Percentiles rank a stretch among this genome's conserved stretches.
These are phyloP conservation scores for Phrynosoma platyrhinos DNA, from an alignment of 2,113 vertebrate species.

Conservation along the genomic window DNA sequence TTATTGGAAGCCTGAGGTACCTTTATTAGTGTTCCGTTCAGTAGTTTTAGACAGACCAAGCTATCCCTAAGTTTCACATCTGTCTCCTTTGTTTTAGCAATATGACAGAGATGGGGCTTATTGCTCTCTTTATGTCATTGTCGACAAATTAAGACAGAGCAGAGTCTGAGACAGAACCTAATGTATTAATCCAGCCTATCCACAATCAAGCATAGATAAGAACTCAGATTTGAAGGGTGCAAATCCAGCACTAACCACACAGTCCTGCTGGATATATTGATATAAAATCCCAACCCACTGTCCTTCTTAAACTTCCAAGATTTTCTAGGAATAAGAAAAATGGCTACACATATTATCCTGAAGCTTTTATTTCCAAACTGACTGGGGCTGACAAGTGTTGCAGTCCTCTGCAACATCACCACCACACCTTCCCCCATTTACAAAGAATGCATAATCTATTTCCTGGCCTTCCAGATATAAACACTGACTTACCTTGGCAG, in stretches of 20 bases:
- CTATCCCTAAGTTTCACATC: background rate
- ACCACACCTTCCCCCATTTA: background rate
- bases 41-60: background rate
- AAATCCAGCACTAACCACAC: background rate
- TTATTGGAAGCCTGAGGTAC: background rate
- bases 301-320: background rate
- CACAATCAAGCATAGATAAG: background rate
- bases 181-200: background rate
- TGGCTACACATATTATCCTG: background rate
- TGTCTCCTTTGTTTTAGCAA: background rate
- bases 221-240: background rate
- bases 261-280: background rate
- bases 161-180: background rate
- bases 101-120: background rate
- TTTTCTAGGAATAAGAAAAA: background rate
- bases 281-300: background rate
- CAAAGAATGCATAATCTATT: background rate
- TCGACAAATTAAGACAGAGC: background rate
- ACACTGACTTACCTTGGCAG: conserved; percentile 72
- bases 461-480: background rate
- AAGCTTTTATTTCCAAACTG: background rate
- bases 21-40: background rate
- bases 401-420: background rate
- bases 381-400: background rate
- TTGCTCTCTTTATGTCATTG: background rate